These are phyloP conservation scores for Hermaeophaga mercurialis DNA, from an alignment of 2,888 invertebrate species.

Conservation along the genomic window DNA sequence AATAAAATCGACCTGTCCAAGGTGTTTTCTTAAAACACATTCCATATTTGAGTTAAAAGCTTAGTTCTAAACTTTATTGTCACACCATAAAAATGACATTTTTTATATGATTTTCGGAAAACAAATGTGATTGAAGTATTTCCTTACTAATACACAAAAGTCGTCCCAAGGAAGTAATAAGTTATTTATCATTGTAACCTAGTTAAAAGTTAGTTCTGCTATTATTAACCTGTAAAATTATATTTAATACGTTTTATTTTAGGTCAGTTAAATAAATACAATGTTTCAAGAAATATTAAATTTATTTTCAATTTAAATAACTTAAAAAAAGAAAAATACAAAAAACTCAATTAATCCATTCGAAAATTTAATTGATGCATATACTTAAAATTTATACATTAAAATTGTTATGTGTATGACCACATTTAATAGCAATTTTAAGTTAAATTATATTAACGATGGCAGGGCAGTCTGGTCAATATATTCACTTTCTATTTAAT, in stretches of 20 bases:
- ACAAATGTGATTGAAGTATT: too few relatives aligned
- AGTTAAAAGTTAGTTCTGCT: neutral
- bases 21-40: too few relatives aligned
- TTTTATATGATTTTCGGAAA: too few relatives aligned
- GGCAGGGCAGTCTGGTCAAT: conserved; percentile 43
- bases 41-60: too few relatives aligned
- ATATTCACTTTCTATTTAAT: neutral
- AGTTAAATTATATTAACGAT: conserved; percentile 29
- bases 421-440: conserved; percentile 17
- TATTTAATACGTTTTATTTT: neutral
- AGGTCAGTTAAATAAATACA: neutral
- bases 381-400: conserved; percentile 26
- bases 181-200: neutral
- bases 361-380: conserved; percentile 20
- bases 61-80: too few relatives aligned
- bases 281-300: neutral
- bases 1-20: too few relatives aligned
- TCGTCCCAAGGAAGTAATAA: too few relatives aligned
- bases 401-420: conserved; percentile 11
- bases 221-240: neutral
- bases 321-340: neutral
- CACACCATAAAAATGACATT: too few relatives aligned
- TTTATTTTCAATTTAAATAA: conserved; percentile 10
- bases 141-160: too few relatives aligned
- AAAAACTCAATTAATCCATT: conserved; percentile 10